Conservation (phyloP, 2,113 vertebrate genomes). For the Montifringilla adamsi region DNA sequence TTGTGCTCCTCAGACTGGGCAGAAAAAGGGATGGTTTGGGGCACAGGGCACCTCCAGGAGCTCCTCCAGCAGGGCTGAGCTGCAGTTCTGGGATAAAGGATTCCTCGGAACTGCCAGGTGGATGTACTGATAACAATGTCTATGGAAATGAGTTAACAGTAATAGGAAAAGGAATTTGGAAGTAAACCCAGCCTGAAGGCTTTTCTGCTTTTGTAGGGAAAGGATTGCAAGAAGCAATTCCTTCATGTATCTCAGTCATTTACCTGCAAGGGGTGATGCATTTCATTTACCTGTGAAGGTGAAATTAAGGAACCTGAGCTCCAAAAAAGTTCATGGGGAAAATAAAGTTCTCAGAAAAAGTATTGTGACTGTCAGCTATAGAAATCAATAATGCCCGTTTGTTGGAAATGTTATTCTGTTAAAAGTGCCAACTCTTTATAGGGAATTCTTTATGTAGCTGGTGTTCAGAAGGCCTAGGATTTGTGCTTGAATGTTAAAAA, state of each 20-base stretch:
- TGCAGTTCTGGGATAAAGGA: neutral
- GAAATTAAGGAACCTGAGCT: neutral
- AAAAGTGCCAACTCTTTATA: neutral
- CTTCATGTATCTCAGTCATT: neutral
- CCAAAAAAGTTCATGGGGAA: neutral
- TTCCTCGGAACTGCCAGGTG: neutral
- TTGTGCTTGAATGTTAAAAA: neutral
- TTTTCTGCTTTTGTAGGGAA: neutral
- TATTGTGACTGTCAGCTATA: neutral
- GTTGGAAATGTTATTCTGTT: neutral
- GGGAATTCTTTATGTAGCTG: neutral
- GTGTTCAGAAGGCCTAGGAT: neutral
- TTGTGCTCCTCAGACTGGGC: neutral
- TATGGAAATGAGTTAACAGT: neutral
- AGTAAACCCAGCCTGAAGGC: neutral
- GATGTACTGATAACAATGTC: neutral
- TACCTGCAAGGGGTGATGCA: neutral
- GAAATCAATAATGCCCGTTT: accelerated
- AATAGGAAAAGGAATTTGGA: neutral
- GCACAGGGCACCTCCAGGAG: neutral
- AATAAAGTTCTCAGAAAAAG: neutral
- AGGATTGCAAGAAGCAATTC: neutral
- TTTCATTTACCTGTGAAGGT: neutral
- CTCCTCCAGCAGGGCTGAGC: neutral
- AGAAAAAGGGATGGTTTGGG: accelerated